phyloP scores from a whole-genome alignment of 2,888 invertebrate species.

The Limnephilus rhombicus region DNA sequence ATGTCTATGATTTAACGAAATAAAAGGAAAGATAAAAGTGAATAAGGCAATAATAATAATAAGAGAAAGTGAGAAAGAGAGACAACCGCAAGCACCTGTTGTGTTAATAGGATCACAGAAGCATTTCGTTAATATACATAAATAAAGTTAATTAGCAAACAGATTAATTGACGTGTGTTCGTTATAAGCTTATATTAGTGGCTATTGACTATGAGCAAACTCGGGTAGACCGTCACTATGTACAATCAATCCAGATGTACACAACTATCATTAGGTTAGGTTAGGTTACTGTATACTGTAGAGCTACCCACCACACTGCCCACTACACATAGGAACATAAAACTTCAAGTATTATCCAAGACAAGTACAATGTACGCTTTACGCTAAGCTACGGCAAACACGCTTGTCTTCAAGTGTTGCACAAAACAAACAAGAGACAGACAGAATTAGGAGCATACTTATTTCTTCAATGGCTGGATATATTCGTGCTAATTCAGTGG shows the following conservation, averaged over 20 bases:
- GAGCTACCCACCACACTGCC: constrained; percentile 4
- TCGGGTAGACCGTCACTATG: constrained; percentile 7
- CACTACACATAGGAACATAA: constrained; percentile 32
- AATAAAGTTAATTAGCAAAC: constrained; percentile 2
- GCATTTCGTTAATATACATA: constrained; percentile 34
- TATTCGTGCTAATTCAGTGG: neutral
- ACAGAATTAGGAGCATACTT: neutral
- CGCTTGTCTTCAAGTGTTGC: neutral
- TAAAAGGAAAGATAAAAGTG: constrained; percentile 14
- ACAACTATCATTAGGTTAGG: neutral
- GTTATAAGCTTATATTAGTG: constrained; percentile 48
- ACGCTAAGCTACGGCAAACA: neutral
- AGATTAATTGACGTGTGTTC: constrained; percentile 51
- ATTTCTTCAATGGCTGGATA: neutral
- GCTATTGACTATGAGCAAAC: constrained; percentile 9
- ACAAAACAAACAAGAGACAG: neutral
- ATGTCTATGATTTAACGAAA: constrained; percentile 6
- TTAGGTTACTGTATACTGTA: neutral
- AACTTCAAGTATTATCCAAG: constrained; percentile 3
- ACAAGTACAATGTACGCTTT: neutral
- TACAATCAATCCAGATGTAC: constrained; percentile 5
- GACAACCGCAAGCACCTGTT: constrained; percentile 62
- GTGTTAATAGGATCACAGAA: constrained; percentile 57
- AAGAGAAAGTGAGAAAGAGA: constrained; percentile 22
- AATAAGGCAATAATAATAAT: neutral